These are phyloP conservation scores for Siderastrea radians DNA, from an alignment of 92 coral and sea anemone genomes.

Conservation along the genomic window DNA sequence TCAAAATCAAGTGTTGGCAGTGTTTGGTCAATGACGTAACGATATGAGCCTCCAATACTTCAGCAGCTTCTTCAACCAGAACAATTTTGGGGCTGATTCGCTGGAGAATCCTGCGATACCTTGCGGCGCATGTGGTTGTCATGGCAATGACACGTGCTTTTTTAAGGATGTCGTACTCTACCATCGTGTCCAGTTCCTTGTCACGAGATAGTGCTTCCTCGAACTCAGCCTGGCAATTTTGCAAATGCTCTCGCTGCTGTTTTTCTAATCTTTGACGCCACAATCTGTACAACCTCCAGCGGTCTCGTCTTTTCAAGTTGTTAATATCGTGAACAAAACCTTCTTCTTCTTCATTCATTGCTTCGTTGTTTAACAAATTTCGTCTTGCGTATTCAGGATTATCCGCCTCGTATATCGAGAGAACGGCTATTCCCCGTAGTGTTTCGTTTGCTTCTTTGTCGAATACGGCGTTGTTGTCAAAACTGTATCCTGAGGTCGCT, in stretches of 20 bases:
- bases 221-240: conserved; percentile 57
- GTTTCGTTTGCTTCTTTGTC: conserved; percentile 16
- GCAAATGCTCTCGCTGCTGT: conserved; percentile 44
- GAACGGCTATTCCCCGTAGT: background rate
- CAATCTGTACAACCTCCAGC: conserved; percentile 86
- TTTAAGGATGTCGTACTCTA: conserved; percentile 50
- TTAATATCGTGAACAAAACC: background rate
- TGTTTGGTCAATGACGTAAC: conserved; percentile 80
- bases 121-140: conserved; percentile 87
- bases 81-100: conserved; percentile 83
- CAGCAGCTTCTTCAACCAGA: conserved; percentile 96
- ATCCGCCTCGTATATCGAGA: conserved; percentile 15
- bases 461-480: conserved; percentile 13
- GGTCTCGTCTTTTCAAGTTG: background rate
- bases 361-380: conserved; percentile 5
- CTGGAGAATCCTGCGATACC: conserved; percentile 72
- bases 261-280: conserved; percentile 81
- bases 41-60: conserved; percentile 93
- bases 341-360: conserved; percentile 41
- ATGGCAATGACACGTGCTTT: conserved; percentile 75
- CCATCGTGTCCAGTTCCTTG: conserved; percentile 66
- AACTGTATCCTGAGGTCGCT: background rate
- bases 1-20: conserved; percentile 90
- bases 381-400: conserved; percentile 15
- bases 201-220: conserved; percentile 64